Base-by-base conservation (phyloP, 2,888 invertebrate genomes). In the Spisula solida region DNA sequence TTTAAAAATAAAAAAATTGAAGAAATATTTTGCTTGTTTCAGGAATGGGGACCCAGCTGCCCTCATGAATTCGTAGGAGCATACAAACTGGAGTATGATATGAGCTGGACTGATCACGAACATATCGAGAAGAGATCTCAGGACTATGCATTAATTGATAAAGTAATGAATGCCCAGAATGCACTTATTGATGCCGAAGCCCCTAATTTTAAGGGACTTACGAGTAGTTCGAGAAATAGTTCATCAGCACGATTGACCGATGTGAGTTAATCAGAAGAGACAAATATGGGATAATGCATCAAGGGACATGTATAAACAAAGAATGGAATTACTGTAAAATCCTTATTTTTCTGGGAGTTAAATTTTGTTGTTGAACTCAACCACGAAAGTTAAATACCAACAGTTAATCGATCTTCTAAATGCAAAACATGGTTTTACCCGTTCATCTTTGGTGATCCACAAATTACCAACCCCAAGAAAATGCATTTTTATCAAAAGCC, bases 31-130 rank as follows among this genome's bases (percentile, higher is more conserved):
- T 25, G n/a, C 20, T 48, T 84, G 83, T 92, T 93, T 18, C 92
- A 98, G 98, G 98, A 98, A 96, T 98, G 98, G 98, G 97, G 97
- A 80, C 93, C 95, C 78, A 96, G 97, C 29, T 97, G 97, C 89
- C 97, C 97, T 8, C 98, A 98, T 94, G 96, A 97, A 81, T 98
- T 97, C 95, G 95, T 98, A 80, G 98, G 98, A 18, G 97, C 98
- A 34, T 98, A 97, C 95, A 97, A 97, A 94, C 97, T 98, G 82
- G 98, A 98, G 95, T 97, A 97, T 75, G 98, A 98, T 96, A 97
- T 97, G 94, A 97, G 98, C 16, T 98, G 98, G 98, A 98, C 98
- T 0, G 97, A 97, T 0, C 93, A 97, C 81, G 97, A 97, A 29
- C 96, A 96, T 34, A 88, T 96, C 2, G 93, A 94, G 20, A 88